Conservation (phyloP, 2,888 invertebrate species). For the Agrochola lota region DNA sequence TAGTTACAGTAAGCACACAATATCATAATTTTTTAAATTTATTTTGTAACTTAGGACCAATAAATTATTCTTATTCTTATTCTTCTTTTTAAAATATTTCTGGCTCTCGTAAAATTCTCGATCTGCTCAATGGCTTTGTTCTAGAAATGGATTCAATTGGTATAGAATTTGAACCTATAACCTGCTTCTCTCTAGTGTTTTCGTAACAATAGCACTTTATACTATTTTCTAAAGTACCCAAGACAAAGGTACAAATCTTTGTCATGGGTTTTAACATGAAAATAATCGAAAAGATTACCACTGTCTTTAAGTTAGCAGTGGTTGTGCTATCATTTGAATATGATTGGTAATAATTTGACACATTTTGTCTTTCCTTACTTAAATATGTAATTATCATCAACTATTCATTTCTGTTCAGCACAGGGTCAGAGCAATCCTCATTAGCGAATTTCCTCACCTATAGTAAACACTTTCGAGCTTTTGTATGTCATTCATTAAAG, state of each 20-base stretch:
- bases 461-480: background rate
- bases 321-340: background rate
- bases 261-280: background rate
- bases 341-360: background rate
- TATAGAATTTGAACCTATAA: slow-evolving; percentile 41
- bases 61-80: too few relatives aligned
- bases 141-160: slow-evolving; percentile 38
- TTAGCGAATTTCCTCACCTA: background rate
- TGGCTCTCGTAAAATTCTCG: slow-evolving; percentile 28
- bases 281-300: background rate
- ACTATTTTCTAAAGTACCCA: slow-evolving; percentile 28
- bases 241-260: too few relatives aligned
- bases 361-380: background rate
- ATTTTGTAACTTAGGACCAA: too few relatives aligned
- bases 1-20: too few relatives aligned
- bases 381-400: background rate
- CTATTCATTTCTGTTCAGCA: background rate
- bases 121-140: slow-evolving; percentile 25
- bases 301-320: background rate
- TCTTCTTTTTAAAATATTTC: slow-evolving; percentile 35
- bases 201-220: slow-evolving; percentile 40
- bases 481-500: background rate
- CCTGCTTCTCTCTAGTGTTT: slow-evolving; percentile 19
- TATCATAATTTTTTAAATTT: too few relatives aligned
- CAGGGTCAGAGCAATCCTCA: background rate